Percentiles rank a stretch among this genome's conserved stretches.
phyloP scores from a whole-genome alignment of 2,888 invertebrate genomes.

The Calameuta idolon region DNA sequence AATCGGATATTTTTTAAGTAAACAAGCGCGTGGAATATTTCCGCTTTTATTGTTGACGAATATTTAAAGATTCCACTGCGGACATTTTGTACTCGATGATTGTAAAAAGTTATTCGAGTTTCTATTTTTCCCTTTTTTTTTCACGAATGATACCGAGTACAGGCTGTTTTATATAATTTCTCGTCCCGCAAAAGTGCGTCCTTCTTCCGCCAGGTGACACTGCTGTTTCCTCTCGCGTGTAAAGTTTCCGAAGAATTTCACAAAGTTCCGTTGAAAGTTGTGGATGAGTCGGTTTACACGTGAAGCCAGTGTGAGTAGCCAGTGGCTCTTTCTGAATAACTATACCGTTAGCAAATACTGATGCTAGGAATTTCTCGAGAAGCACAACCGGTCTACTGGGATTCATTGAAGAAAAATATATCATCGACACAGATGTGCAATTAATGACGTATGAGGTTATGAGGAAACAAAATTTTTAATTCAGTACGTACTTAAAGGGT shows the following conservation, averaged over 20 bases:
- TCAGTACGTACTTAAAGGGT: background rate
- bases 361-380: background rate
- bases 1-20: background rate
- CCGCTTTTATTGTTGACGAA: background rate
- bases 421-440: background rate
- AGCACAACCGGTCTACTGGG: background rate
- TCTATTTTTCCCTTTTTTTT: background rate
- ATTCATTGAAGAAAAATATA: background rate
- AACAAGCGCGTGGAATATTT: background rate
- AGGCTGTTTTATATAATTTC: background rate
- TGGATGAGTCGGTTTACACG: background rate
- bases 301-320: background rate
- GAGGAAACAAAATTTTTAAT: background rate
- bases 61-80: background rate
- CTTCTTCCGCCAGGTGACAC: background rate
- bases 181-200: background rate
- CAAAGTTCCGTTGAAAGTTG: background rate
- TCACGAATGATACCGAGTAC: background rate
- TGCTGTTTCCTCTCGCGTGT: background rate
- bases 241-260: background rate
- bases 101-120: background rate
- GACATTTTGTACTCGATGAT: background rate
- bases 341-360: background rate
- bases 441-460: background rate
- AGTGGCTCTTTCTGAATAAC: background rate